Conservation (phyloP, 1,140 invertebrate genomes). For the Lerema accius region DNA sequence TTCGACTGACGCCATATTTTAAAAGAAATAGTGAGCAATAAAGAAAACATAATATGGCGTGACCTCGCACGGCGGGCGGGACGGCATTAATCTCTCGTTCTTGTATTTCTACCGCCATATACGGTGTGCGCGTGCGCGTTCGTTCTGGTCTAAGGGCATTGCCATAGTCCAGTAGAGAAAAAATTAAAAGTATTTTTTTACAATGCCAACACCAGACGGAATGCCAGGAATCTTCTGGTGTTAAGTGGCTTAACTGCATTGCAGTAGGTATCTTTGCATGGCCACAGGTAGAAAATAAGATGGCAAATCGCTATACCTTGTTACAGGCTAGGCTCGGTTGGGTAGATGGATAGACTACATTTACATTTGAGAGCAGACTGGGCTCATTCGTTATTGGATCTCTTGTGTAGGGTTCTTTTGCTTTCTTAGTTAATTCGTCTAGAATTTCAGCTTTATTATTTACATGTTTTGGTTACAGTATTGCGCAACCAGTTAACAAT, state of each 20-base stretch:
- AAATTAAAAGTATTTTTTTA: constrained; percentile 4
- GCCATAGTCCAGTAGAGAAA: constrained; percentile 44
- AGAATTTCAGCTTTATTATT: too few relatives aligned
- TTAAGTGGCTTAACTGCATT: neutral
- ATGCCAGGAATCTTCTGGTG: neutral
- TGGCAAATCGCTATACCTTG: too few relatives aligned
- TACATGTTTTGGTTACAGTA: too few relatives aligned
- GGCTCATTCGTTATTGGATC: too few relatives aligned
- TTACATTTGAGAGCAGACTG: too few relatives aligned
- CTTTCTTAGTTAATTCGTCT: too few relatives aligned
- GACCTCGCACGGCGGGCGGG: constrained; percentile 58
- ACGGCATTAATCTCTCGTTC: constrained; percentile 73
- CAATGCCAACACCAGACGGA: neutral
- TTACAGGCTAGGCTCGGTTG: too few relatives aligned
- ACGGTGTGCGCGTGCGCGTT: constrained; percentile 72
- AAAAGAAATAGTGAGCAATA: constrained; percentile 60
- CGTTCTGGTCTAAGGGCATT: constrained; percentile 55
- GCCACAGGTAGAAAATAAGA: too few relatives aligned
- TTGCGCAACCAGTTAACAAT: too few relatives aligned
- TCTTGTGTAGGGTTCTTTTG: too few relatives aligned
- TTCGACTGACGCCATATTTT: constrained; percentile 41
- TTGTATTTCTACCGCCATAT: constrained; percentile 74
- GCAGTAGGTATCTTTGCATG: too few relatives aligned
- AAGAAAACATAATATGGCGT: constrained; percentile 64
- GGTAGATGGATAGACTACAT: too few relatives aligned